phyloP scores from a whole-genome alignment of 2,797 vertebrate species.

The Merluccius polli region DNA sequence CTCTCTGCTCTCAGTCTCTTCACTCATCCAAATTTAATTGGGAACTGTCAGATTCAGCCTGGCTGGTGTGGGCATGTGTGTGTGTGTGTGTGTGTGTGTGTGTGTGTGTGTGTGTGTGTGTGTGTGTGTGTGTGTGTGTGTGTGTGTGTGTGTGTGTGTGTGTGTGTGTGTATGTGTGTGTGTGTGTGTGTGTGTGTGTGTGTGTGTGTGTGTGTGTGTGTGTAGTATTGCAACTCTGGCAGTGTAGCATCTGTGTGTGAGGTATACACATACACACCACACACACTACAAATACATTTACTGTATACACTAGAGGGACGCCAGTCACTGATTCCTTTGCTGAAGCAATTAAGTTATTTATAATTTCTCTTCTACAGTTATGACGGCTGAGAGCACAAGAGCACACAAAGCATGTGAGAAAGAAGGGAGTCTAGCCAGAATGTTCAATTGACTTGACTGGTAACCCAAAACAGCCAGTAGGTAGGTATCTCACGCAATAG shows the following conservation, averaged over 20 bases:
- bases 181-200: constrained; percentile 15
- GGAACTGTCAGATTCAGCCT: constrained; percentile 19
- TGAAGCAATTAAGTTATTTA: too few relatives aligned
- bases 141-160: constrained; percentile 1
- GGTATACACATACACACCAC: not conserved
- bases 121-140: constrained; percentile 1
- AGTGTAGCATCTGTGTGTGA: not conserved
- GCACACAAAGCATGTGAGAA: too few relatives aligned
- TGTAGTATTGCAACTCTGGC: too few relatives aligned
- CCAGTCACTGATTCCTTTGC: not conserved
- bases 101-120: constrained; percentile 3
- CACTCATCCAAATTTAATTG: constrained; percentile 39
- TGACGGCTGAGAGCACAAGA: too few relatives aligned
- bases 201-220: constrained; percentile 11
- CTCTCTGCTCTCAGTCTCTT: constrained; percentile 15
- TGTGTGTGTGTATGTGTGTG: not conserved
- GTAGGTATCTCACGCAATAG: too few relatives aligned
- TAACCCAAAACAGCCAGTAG: too few relatives aligned
- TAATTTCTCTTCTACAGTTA: too few relatives aligned
- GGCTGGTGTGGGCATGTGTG: not conserved
- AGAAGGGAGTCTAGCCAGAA: too few relatives aligned
- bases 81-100: constrained; percentile 10
- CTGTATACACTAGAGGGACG: not conserved
- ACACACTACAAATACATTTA: not conserved
- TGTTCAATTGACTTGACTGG: too few relatives aligned